Evolutionary conservation across 2,113 vertebrate genomes (phyloP), one percentile per base, ranked within the genome.

Genomic region (Oryzias curvinotus): DNA sequence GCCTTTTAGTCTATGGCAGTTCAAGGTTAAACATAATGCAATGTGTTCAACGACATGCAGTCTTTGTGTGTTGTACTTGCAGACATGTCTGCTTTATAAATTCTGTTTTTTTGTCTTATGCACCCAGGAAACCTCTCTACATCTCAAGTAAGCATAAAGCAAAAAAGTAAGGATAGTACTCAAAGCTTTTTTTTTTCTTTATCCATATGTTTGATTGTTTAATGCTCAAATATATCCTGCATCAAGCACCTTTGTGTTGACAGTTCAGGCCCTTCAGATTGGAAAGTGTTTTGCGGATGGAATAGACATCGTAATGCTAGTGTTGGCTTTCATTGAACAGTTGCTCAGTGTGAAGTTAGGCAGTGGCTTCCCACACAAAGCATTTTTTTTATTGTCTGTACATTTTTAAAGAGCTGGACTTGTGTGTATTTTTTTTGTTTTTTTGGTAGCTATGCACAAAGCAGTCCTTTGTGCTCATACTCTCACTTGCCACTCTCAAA

Each of bases 261-360:
- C 58, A 60, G 23, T 51, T 53, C 14, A 42, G 50, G 53, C 65
- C 44, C 12, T 60, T 66, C 53, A 73, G 69, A 78, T 71, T 71
- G 53, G 59, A 5, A 78, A 53, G 60, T 63, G 60, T 14, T 42
- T 61, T 5, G 42, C 58, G 53, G 14, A 45, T 47, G 42, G 14
- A 45, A 48, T 3, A 47, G 45, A 43, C 53, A 62, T 60, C 48
- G 26, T 47, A 17, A 19, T 8, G 25, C 25, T 52, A 13, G 19
- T 43, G 42, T 49, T 52, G 28, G 6, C 21, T 23, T 42, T 45
- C 36, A 26, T 5, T 7, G 19, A 12, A 25, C 55, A 17, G 36
- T 7, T 14, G 6, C 43, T 57, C 25, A 4, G 26, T 54, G 14
- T 43, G 30, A 48, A 28, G 8, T 43, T 43, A 30, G 48, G 30